These are phyloP conservation scores for Tillus elongatus DNA, from an alignment of 2,888 invertebrate species.

Conservation along the genomic window DNA sequence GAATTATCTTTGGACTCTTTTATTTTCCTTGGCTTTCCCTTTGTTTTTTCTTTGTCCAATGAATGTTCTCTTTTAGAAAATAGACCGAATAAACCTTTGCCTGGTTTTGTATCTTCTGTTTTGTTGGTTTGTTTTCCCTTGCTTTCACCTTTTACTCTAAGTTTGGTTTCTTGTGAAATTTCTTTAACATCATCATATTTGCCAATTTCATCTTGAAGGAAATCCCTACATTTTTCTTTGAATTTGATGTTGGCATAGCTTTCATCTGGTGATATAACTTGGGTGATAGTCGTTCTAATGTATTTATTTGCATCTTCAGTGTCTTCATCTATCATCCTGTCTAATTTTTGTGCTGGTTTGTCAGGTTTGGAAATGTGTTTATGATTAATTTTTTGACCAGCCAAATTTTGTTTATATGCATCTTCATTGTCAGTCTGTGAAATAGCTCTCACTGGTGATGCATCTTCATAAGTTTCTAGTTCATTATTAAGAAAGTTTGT, in stretches of 20 bases:
- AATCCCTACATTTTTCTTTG: constrained; percentile 6
- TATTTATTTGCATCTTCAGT: constrained; percentile 6
- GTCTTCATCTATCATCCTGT: background rate
- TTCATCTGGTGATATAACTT: background rate
- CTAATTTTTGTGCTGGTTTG: too few species aligned
- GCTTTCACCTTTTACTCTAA: background rate
- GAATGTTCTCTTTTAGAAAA: constrained; percentile 1
- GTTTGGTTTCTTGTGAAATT: constrained; percentile 3
- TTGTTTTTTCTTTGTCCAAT: background rate
- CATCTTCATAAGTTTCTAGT: constrained; percentile 20
- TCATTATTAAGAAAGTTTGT: constrained; percentile 21
- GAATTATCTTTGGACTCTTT: background rate
- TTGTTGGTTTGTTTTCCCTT: too few species aligned
- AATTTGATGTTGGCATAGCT: background rate
- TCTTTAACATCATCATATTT: constrained; percentile 15
- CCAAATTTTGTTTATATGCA: too few species aligned
- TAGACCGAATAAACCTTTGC: constrained; percentile 3
- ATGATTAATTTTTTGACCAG: too few species aligned
- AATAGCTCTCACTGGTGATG: background rate
- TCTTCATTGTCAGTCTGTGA: background rate
- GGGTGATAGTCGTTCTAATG: too few species aligned
- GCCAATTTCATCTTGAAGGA: constrained; percentile 14
- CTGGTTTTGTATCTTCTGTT: background rate
- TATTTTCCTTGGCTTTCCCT: background rate
- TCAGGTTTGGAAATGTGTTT: too few species aligned